These are phyloP conservation scores for Dendrolimus pini DNA, from an alignment of 2,888 invertebrate genomes.

Conservation along the genomic window DNA sequence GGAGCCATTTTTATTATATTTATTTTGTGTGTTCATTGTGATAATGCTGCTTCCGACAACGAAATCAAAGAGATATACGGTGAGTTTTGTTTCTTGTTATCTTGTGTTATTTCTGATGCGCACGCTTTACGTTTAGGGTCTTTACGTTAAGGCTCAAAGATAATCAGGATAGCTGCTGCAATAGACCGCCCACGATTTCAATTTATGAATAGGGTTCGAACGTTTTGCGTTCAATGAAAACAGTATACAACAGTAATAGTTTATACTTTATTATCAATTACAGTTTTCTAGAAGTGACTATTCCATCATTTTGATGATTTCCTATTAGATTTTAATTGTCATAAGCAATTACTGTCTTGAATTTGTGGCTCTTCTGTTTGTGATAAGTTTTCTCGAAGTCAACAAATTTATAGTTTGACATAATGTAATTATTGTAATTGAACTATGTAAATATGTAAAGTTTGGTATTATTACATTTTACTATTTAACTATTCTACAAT, in stretches of 20 bases:
- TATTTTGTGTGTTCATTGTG: conserved; percentile 76
- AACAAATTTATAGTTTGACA: too few species aligned
- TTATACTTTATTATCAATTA: too few species aligned
- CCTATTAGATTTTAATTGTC: background rate
- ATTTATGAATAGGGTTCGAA: background rate
- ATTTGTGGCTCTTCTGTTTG: too few species aligned
- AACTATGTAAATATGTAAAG: too few species aligned
- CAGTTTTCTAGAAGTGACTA: background rate
- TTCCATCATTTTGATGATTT: background rate
- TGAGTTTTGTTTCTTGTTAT: conserved; percentile 33
- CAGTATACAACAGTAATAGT: too few species aligned
- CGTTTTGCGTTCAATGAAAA: background rate
- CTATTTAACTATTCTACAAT: too few species aligned
- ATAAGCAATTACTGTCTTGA: background rate
- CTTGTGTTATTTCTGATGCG: conserved; percentile 4
- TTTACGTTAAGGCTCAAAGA: conserved; percentile 13
- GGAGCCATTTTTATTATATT: conserved; percentile 76
- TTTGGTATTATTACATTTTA: too few species aligned
- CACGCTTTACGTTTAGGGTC: background rate
- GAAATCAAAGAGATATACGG: conserved; percentile 68
- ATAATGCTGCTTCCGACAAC: conserved; percentile 69
- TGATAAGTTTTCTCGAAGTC: too few species aligned
- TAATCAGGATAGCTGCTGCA: background rate
- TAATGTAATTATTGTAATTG: too few species aligned
- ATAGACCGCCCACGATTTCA: conserved; percentile 28